phyloP scores from a whole-genome alignment of 1,140 invertebrate species.

The Centruroides sculpturatus region DNA sequence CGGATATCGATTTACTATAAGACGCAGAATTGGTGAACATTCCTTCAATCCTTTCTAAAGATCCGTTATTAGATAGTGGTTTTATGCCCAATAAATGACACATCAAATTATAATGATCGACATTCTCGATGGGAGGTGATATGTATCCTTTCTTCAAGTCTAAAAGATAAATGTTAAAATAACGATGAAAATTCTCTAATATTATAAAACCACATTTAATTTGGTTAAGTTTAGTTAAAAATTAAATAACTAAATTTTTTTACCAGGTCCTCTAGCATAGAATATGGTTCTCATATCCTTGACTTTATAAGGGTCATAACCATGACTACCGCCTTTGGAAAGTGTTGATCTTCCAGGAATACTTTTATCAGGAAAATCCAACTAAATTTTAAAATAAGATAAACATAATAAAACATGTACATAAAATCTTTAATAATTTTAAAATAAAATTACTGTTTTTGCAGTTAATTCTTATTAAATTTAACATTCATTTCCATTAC shows the following conservation, averaged over 20 bases:
- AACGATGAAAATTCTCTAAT: not conserved
- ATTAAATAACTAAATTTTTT: not conserved
- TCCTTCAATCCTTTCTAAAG: not conserved
- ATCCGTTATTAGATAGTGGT: constrained; percentile 17
- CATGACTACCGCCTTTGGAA: constrained; percentile 25
- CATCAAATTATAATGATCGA: constrained; percentile 19
- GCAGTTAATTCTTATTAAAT: constrained; percentile 4
- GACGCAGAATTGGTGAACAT: not conserved
- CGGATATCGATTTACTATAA: too few species aligned
- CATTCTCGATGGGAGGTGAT: constrained; percentile 12
- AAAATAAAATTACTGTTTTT: constrained; percentile 23
- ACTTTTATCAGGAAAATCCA: constrained; percentile 10
- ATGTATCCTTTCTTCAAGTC: constrained; percentile 9
- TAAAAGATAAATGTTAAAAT: not conserved
- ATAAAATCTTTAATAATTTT: constrained; percentile 15
- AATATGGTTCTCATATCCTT: constrained; percentile 30
- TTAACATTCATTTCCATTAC: too few species aligned
- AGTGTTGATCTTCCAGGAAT: constrained; percentile 7
- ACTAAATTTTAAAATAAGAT: not conserved
- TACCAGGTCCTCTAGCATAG: constrained; percentile 28
- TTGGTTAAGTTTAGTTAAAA: too few species aligned
- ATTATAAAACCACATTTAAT: not conserved
- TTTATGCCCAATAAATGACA: constrained; percentile 16
- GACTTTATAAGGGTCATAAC: constrained; percentile 22
- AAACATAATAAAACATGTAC: too few species aligned